Evolutionary conservation across 2,888 invertebrate species (phyloP), one percentile per base, ranked within the genome.

Genomic region (Stramonita haemastoma): DNA sequence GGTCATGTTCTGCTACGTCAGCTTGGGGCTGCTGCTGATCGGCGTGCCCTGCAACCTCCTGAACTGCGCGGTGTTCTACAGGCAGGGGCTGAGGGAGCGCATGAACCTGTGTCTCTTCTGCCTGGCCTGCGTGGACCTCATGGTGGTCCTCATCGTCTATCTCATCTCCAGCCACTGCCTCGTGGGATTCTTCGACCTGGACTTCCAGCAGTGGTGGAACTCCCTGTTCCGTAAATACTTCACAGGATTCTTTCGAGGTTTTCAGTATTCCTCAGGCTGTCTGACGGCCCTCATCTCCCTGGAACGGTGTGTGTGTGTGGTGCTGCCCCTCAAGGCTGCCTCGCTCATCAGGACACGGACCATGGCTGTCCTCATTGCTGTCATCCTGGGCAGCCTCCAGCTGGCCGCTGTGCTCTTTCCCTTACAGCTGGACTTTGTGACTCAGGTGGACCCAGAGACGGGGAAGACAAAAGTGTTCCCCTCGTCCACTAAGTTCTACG

Each of bases 141-240:
- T 60, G 6, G 81, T 34, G 34, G 83, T 88, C n/a, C 11, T 32
- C 60, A 26, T 88, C 81, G 60, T 83, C 60, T 88, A 60, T 36
- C 17, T 81, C 34, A 29, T 88, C 60, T 60, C 57, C 34, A 57
- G 83, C 26, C 77, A 88, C 83, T 88, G 88, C 66, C 79, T 81
- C 5, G 32, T 79, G 15, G 73, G 91, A 26, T 87, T 93, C 92
- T 91, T 93, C 34, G 1, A 19, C 26, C 88, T 60, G 46, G 46
- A 46, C 46, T 46, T 46, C 13, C 19, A 29, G 66, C 79, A 79
- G 13, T 81, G 81, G 88, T 88, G 88, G 88, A 81, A 81, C 15
- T 88, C 57, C 26, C 57, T 79, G 22, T 26, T 57, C 34, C 56
- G 88, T 6, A 46, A 70, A 19, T 84, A 88, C 84, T 46, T 88